Percentiles rank a stretch among this genome's conserved stretches.
These are phyloP conservation scores for Dendrolimus kikuchii DNA, from an alignment of 1,140 invertebrate genomes.

Conservation along the genomic window DNA sequence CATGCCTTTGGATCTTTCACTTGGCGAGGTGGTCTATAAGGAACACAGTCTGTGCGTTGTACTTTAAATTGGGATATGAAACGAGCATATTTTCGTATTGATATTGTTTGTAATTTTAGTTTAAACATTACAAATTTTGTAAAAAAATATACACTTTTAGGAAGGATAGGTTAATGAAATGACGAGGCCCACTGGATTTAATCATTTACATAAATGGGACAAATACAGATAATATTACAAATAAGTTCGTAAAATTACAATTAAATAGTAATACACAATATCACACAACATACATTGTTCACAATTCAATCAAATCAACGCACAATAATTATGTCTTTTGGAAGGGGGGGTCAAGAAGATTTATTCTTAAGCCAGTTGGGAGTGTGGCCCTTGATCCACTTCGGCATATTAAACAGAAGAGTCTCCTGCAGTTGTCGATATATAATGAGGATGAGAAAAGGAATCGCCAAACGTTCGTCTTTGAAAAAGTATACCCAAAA, in stretches of 20 bases:
- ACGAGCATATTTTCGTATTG: slow-evolving; percentile 22
- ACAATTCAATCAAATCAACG: slow-evolving; percentile 42
- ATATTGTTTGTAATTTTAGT: slow-evolving; percentile 15
- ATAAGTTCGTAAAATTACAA: slow-evolving; percentile 14
- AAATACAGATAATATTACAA: slow-evolving; percentile 10
- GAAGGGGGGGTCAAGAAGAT: slow-evolving; percentile 49
- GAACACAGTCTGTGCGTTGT: slow-evolving; percentile 36
- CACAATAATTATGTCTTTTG: slow-evolving; percentile 49
- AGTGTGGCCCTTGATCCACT: slow-evolving; percentile 40
- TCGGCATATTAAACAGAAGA: slow-evolving; percentile 43
- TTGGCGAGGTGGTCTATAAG: slow-evolving; percentile 18
- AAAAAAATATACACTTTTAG: slow-evolving; percentile 33
- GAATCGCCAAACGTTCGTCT: slow-evolving; percentile 82
- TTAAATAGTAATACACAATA: slow-evolving; percentile 31
- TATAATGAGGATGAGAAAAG: slow-evolving; percentile 81
- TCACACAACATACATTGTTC: slow-evolving; percentile 52
- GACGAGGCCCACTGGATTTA: slow-evolving; percentile 44
- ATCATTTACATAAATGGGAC: slow-evolving; percentile 4
- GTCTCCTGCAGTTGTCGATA: slow-evolving; percentile 82
- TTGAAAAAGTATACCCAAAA: slow-evolving; percentile 86
- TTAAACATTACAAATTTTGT: slow-evolving; percentile 39
- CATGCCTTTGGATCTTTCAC: slow-evolving; percentile 42
- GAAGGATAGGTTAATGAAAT: slow-evolving; percentile 19
- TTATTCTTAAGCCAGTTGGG: slow-evolving; percentile 60
- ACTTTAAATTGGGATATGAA: slow-evolving; percentile 52